These are phyloP conservation scores for Electrophaes corylata DNA, from an alignment of 2,888 invertebrate genomes.

Conservation along the genomic window DNA sequence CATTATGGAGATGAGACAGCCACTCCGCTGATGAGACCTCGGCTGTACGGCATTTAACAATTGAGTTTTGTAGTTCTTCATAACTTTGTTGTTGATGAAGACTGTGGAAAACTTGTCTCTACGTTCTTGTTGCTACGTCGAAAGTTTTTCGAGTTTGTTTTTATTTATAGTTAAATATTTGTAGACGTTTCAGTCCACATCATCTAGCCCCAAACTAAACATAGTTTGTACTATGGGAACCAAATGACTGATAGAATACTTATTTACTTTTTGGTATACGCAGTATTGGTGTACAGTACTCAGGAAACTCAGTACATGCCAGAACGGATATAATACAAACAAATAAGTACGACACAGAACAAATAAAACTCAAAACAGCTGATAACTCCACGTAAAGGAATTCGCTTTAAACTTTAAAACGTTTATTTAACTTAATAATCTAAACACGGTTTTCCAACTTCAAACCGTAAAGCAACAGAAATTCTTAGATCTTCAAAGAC, in stretches of 20 bases:
- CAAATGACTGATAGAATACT: too few species aligned
- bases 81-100: not conserved
- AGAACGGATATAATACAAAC: too few species aligned
- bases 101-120: not conserved
- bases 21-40: constrained; percentile 37
- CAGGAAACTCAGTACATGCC: too few species aligned
- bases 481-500: constrained; percentile 35
- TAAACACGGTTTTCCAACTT: constrained; percentile 16
- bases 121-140: not conserved
- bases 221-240: too few species aligned
- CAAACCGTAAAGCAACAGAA: constrained; percentile 22
- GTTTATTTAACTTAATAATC: constrained; percentile 7
- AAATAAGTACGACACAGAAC: too few species aligned
- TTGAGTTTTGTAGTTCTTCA: constrained; percentile 16
- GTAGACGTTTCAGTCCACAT: too few species aligned
- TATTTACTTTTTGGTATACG: too few species aligned
- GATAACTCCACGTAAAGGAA: too few species aligned
- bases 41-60: constrained; percentile 9
- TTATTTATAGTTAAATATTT: too few species aligned
- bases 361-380: too few species aligned
- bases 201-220: too few species aligned
- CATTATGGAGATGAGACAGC: constrained; percentile 38
- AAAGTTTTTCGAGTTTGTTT: not conserved
- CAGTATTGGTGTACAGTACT: too few species aligned
- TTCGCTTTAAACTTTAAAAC: not conserved